Evolutionary conservation across 2,797 vertebrate genomes (phyloP), one percentile per base, ranked within the genome.

Genomic region (Selene dorsalis): DNA sequence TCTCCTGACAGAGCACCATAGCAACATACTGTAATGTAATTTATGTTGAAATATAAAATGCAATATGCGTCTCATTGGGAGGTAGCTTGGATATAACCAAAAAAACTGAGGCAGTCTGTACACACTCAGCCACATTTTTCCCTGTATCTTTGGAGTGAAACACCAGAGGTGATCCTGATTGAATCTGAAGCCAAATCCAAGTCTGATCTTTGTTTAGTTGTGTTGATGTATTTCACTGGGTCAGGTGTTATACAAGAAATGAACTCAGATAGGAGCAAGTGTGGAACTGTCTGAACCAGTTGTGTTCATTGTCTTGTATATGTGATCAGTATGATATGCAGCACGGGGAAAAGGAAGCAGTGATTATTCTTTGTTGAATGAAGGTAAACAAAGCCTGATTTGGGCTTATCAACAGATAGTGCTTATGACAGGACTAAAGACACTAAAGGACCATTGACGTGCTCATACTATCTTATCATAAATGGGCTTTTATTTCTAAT

Each of bases 11-110:
- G 88, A 89, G 76, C 80, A 80, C 83, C 85, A 72, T 67, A 73
- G 89, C 86, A 84, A 87, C 87, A 79, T 78, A 80, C 89, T 80
- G 79, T 93, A 93, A 94, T 92, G 91, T 93, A 87, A 93, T 95
- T 95, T 93, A 84, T 92, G 94, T 84, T 93, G 91, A 94, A 93
- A 94, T 93, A 92, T 90, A 89, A 93, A 94, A 94, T 92, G 84
- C 88, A 89, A 86, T 88, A 85, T 88, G 86, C 72, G 75, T 92
- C 89, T 93, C 89, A 84, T 88, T 83, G 88, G 86, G 88, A 91
- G 83, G 84, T 76, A 64, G 84, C 88, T 82, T 67, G 77, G 84
- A 92, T 91, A 85, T 86, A 84, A 87, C 81, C 75, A 88, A 86
- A 88, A 84, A 84, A 89, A 87, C 38, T 56, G 76, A 78, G 59